Percentiles rank a stretch among this genome's conserved stretches.
These are phyloP conservation scores for Collichthys lucidus DNA, from an alignment of 2,113 vertebrate genomes.

Conservation along the genomic window DNA sequence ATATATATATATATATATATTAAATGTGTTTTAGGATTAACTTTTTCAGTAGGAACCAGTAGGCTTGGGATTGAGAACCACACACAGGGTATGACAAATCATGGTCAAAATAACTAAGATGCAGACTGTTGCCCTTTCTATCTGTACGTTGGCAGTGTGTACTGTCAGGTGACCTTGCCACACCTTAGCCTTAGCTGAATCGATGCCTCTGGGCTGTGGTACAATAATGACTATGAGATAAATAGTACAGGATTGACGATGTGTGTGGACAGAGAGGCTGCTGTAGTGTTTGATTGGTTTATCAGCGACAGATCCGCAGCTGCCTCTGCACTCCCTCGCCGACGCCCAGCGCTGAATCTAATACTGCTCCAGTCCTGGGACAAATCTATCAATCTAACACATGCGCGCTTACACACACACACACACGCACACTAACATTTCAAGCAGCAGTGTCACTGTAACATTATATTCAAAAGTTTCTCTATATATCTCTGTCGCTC, in stretches of 20 bases:
- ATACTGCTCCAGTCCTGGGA: slow-evolving; percentile 55
- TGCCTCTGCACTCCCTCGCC: slow-evolving; percentile 42
- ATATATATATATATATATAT: no score
- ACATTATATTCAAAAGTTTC: neutral
- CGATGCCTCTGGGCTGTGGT: slow-evolving; percentile 26
- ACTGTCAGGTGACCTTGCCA: slow-evolving; percentile 52
- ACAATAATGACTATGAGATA: slow-evolving; percentile 35
- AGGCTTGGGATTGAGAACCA: neutral
- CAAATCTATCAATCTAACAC: slow-evolving; percentile 52
- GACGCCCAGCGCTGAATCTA: slow-evolving; percentile 51
- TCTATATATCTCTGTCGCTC: neutral
- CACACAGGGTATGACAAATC: neutral
- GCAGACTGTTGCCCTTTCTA: slow-evolving; percentile 7
- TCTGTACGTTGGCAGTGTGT: slow-evolving; percentile 1
- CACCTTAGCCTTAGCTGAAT: slow-evolving; percentile 39
- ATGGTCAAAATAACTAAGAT: neutral
- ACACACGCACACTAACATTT: slow-evolving; percentile 19
- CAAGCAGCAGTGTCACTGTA: slow-evolving; percentile 21
- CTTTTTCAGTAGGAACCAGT: neutral
- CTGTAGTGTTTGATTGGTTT: slow-evolving; percentile 48
- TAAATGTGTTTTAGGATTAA: neutral
- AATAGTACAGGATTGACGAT: slow-evolving; percentile 34
- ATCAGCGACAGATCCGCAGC: slow-evolving; percentile 49
- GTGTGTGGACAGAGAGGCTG: slow-evolving; percentile 27
- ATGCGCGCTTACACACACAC: slow-evolving; percentile 11